Evolutionary conservation across 2,113 vertebrate genomes (phyloP).

Genomic region (Nibea albiflora): DNA sequence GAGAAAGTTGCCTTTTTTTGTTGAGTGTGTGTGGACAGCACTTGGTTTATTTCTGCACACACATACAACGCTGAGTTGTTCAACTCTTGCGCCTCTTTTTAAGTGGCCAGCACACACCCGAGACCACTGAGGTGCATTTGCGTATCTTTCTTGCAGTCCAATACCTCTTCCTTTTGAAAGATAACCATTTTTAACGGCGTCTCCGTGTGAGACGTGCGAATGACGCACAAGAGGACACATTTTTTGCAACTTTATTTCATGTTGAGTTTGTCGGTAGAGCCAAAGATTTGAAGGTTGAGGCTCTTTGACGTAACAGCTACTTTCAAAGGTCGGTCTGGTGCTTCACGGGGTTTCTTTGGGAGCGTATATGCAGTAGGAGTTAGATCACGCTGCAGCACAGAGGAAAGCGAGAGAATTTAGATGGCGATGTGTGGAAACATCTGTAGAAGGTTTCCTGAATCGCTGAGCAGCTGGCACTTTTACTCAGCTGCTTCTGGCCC

Average conservation of each 20-base stretch:
- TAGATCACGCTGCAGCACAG: background rate
- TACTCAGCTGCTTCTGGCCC: conserved; percentile 19
- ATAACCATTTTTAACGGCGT: too few species aligned
- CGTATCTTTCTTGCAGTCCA: background rate
- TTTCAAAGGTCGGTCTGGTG: conserved; percentile 5
- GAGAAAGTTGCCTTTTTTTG: background rate
- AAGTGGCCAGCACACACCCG: background rate
- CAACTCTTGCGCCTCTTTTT: background rate
- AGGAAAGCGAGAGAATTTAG: background rate
- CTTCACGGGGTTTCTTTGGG: background rate
- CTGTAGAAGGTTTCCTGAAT: conserved; percentile 10
- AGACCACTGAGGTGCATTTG: background rate
- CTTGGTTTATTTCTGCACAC: background rate
- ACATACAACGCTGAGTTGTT: background rate
- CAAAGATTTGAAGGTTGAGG: background rate
- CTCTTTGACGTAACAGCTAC: background rate
- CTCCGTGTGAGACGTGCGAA: background rate
- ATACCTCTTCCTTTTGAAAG: background rate
- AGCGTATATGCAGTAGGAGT: background rate
- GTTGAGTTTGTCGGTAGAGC: background rate
- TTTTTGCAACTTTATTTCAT: background rate
- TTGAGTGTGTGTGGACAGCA: background rate
- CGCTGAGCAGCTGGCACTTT: conserved; percentile 41
- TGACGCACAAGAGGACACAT: background rate
- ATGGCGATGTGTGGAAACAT: background rate